Evolutionary conservation across 1,140 invertebrate species (phyloP), one percentile per base, ranked within the genome.

Genomic region (Drusus annulatus): DNA sequence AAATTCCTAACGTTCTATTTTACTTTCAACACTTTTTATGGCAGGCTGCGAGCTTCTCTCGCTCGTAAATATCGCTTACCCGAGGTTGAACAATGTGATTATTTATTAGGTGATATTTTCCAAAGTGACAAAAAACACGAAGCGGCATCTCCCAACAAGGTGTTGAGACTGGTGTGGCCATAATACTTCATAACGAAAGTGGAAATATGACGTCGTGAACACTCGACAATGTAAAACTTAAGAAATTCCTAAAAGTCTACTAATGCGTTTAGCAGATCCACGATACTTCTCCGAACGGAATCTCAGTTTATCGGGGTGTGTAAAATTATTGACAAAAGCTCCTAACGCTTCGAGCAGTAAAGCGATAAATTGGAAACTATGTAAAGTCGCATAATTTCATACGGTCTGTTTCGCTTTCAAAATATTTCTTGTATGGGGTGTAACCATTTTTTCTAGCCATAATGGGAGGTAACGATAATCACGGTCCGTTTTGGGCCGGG

Each of bases 351-450:
- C 15, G 19, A 75, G 69, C 78, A 69, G 25, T 79, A 79, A 79
- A 63, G 56, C 78, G 54, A 74, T 65, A 75, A 79, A 75, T 73
- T 60, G 68, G 56, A 75, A 79, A 74, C 68, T 79, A 74, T 63
- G 60, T 54, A 60, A 63, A 79, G 75, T 79, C 78, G 69, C 78
- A 52, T 75, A 79, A 79, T 79, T 79, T 79, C 58, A 54, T 63
- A 58, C 50, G 78, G 78, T 79, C 71, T 69, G 78, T 51, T 75
- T 79, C 69, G 78, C 45, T 79, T 73, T 62, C 69, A 74, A 79
- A 79, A 79, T 69, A 79, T 79, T 28, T 62, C 68, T 63, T 71
- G 74, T 79, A 79, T 75, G 78, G 52, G 78, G 78, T 79, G 78
- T 79, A 79, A 79, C 78, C 69, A 79, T 79, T 79, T 79, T 79